Conservation (phyloP, 2,797 vertebrate genomes). For the Neoniphon sammara region DNA sequence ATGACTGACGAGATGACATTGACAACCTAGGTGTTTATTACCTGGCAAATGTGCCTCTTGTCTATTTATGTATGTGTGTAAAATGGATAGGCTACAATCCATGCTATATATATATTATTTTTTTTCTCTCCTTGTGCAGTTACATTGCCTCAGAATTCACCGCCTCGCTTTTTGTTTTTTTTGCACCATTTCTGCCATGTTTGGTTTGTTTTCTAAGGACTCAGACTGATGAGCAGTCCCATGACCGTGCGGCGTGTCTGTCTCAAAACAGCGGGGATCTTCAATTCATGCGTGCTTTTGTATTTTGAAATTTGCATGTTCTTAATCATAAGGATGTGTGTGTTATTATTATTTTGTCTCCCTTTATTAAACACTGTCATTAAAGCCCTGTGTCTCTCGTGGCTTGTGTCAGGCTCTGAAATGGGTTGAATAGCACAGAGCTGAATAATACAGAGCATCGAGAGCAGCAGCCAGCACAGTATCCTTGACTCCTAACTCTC, state of each 20-base stretch:
- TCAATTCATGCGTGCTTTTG: constrained; percentile 47
- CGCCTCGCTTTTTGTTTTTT: constrained; percentile 43
- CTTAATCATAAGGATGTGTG: constrained; percentile 67
- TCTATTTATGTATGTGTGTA: constrained; percentile 68
- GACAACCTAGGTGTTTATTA: constrained; percentile 54
- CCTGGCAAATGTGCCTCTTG: constrained; percentile 74
- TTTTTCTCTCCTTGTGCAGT: constrained; percentile 25
- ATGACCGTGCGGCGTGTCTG: constrained; percentile 30
- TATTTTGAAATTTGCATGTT: constrained; percentile 75
- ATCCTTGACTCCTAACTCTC: background rate
- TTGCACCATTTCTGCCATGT: constrained; percentile 26
- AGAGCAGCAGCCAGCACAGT: no score
- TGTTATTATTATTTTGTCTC: constrained; percentile 58
- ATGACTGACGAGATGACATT: constrained; percentile 47
- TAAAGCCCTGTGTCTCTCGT: constrained; percentile 30
- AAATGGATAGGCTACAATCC: constrained; percentile 48
- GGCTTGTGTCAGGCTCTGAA: constrained; percentile 15
- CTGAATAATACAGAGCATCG: background rate
- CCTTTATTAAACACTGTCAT: constrained; percentile 74
- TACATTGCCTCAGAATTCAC: constrained; percentile 13
- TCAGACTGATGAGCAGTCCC: constrained; percentile 46
- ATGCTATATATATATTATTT: no score
- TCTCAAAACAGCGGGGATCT: constrained; percentile 34
- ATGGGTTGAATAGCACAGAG: background rate
- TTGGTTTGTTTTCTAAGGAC: constrained; percentile 48